Percentiles rank a stretch among this genome's conserved stretches.
Evolutionary conservation across 2,113 vertebrate genomes (phyloP).

Genomic region (Onychostoma macrolepis): DNA sequence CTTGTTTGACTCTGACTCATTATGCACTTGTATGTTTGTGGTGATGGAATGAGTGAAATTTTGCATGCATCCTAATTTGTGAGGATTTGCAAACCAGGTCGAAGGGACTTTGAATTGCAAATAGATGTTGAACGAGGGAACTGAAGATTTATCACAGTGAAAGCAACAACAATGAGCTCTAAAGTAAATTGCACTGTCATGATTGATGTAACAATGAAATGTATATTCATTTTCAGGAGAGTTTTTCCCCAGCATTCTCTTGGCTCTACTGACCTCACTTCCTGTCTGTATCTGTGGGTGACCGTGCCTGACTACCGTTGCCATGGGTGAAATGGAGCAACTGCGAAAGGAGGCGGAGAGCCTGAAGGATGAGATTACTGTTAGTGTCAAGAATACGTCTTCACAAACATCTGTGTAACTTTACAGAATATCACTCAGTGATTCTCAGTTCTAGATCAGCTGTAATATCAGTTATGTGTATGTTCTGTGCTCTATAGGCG

Average conservation of each 20-base stretch:
- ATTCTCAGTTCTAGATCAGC: neutral
- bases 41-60: slow-evolving; percentile 18
- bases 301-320: slow-evolving; percentile 62
- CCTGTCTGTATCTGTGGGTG: slow-evolving; percentile 60
- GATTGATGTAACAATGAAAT: neutral
- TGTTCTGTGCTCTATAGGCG: slow-evolving; percentile 74
- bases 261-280: slow-evolving; percentile 58
- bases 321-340: slow-evolving; percentile 96
- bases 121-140: slow-evolving; percentile 46
- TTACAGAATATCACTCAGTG: neutral
- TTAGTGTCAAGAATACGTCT: slow-evolving; percentile 68
- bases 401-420: neutral
- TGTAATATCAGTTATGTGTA: neutral
- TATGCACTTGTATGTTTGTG: neutral
- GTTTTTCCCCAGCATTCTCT: slow-evolving; percentile 57
- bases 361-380: slow-evolving; percentile 95
- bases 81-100: slow-evolving; percentile 78
- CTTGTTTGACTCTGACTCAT: slow-evolving; percentile 51
- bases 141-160: slow-evolving; percentile 11
- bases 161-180: slow-evolving; percentile 21
- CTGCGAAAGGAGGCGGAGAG: slow-evolving; percentile 92
- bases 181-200: neutral
- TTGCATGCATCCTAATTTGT: slow-evolving; percentile 49
- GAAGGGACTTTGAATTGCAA: slow-evolving; percentile 80
- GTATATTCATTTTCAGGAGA: neutral